Conservation (phyloP, 2,888 invertebrate genomes). For the Platerodrilus igneus region DNA sequence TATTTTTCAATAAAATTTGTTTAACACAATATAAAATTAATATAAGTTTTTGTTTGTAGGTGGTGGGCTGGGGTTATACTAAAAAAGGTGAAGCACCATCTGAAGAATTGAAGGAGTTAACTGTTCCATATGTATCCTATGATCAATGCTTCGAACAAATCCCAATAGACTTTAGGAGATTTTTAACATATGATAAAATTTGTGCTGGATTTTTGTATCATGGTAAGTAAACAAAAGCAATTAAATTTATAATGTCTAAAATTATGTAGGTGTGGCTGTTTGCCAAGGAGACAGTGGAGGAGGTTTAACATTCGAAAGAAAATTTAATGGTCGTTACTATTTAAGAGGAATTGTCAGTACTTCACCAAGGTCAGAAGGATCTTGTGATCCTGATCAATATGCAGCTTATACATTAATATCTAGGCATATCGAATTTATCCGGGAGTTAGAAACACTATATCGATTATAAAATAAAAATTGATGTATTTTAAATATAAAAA, state of each 20-base stretch:
- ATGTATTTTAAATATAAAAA: too few relatives aligned
- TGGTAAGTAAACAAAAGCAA: not conserved
- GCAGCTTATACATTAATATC: constrained; percentile 43
- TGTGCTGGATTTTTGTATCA: constrained; percentile 32
- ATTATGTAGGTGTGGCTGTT: constrained; percentile 41
- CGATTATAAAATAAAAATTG: constrained; percentile 20
- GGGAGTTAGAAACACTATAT: constrained; percentile 19
- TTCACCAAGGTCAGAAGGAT: constrained; percentile 32
- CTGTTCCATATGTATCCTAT: constrained; percentile 25
- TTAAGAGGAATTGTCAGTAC: constrained; percentile 49
- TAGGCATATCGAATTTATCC: constrained; percentile 31
- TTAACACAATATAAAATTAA: not conserved
- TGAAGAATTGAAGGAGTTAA: constrained; percentile 28
- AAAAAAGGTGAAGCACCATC: constrained; percentile 27
- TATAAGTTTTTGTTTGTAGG: constrained; percentile 28
- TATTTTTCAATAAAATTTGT: too few relatives aligned
- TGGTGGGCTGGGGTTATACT: constrained; percentile 41
- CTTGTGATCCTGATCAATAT: constrained; percentile 40
- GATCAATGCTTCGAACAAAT: constrained; percentile 24
- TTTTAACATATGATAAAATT: constrained; percentile 39
- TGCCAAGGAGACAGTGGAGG: constrained; percentile 50
- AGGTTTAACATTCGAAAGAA: constrained; percentile 42
- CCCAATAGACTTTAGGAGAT: constrained; percentile 17
- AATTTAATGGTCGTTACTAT: constrained; percentile 38
- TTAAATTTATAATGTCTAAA: constrained; percentile 1